Evolutionary conservation across 1,140 invertebrate species (phyloP), one percentile per base, ranked within the genome.

Genomic region (Batillaria attramentaria): DNA sequence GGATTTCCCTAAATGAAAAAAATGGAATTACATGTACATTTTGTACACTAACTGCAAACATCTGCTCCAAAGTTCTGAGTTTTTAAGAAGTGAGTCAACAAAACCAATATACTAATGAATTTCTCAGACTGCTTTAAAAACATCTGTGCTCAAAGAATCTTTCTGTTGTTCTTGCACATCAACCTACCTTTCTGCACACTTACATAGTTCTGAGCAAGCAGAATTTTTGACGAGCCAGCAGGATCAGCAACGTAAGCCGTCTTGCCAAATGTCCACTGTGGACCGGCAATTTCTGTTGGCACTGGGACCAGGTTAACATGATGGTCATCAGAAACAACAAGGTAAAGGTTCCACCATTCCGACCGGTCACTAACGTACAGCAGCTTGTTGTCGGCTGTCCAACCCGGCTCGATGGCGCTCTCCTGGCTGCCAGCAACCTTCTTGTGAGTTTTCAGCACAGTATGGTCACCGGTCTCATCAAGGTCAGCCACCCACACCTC

Each of bases 281-380:
- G 88, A 5, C 85, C 84, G 8, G 89, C 89, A 37, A 88, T 80
- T 77, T 90, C 89, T 60, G 81, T 69, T 2, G 84, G 68, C 72
- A 69, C 78, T 39, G 83, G 83, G 39, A 82, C 74, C 39, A 88
- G 60, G 72, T 90, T 90, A 2, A 85, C 79, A 68, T 88, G 87
- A 8, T 86, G 73, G 35, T 86, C 89, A 65, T 84, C 78, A 4
- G 46, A 28, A 6, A 83, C 85, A 66, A 89, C 81, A 68, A 81
- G 80, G 77, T 91, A 91, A 77, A 91, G 83, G 79, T 91, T 91
- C 90, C 90, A 91, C 88, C 87, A 91, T 60, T 90, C 85, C 39
- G 87, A 87, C 31, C 87, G 74, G 76, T 91, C 90, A 66, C 89
- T 80, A 39, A 91, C 86, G 79, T 88, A 89, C 35, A 90, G 78